These are phyloP conservation scores for Helicoverpa zea DNA, from an alignment of 1,140 invertebrate genomes.

Conservation along the genomic window DNA sequence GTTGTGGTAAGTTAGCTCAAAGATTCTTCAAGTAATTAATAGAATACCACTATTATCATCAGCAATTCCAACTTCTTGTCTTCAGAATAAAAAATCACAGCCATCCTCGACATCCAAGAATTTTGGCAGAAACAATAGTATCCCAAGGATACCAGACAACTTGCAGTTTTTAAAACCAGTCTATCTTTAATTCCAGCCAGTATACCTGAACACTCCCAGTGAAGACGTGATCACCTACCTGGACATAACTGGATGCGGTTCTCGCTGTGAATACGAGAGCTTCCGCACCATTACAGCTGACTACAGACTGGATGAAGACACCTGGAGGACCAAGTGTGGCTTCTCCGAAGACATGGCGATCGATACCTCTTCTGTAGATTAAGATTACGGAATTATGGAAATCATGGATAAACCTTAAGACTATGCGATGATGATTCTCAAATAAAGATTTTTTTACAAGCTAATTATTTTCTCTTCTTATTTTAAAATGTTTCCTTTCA, in stretches of 20 bases:
- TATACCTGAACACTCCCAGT: slow-evolving; percentile 48
- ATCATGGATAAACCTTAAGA: too few species aligned
- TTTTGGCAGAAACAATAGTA: too few species aligned
- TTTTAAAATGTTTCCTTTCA: too few species aligned
- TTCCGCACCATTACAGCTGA: neutral
- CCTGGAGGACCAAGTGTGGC: slow-evolving; percentile 24
- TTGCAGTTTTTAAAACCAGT: too few species aligned
- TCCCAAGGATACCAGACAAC: too few species aligned
- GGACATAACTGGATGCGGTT: slow-evolving; percentile 43
- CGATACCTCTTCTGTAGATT: slow-evolving; percentile 22
- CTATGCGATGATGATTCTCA: neutral
- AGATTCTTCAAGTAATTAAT: too few species aligned
- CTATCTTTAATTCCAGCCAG: slow-evolving; percentile 43
- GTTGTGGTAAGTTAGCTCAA: slow-evolving; percentile 53
- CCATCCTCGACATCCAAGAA: too few species aligned
- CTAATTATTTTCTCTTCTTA: too few species aligned
- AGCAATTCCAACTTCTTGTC: too few species aligned
- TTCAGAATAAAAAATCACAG: too few species aligned
- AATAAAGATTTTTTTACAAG: neutral
- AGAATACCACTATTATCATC: too few species aligned
- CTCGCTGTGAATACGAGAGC: slow-evolving; percentile 34
- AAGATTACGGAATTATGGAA: neutral
- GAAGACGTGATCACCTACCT: slow-evolving; percentile 47
- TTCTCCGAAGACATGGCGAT: slow-evolving; percentile 6
- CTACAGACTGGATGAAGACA: neutral